A percentile compares a stretch with the other conserved stretches of the same genome.
Evolutionary conservation across 2,113 vertebrate genomes (phyloP).

Genomic region (Tenrec ecaudatus): DNA sequence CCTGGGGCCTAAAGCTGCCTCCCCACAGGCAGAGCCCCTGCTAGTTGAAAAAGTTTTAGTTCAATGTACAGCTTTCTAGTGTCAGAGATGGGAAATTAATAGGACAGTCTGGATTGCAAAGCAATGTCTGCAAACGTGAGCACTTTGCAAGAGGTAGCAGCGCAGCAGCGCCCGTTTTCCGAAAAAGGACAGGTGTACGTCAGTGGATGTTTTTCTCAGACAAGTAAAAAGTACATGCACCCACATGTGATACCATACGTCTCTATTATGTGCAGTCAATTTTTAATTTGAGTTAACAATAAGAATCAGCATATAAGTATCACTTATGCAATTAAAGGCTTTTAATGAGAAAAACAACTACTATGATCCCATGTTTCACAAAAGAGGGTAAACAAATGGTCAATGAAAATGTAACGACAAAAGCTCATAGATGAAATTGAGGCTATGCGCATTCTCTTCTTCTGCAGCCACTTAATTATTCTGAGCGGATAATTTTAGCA

Average conservation of each 20-base stretch:
- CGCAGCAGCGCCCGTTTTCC: not conserved
- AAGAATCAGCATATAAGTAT: not conserved
- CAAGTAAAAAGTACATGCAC: too few species aligned
- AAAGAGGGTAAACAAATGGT: not conserved
- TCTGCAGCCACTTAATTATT: not conserved
- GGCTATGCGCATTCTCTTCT: not conserved
- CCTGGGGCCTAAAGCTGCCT: not conserved
- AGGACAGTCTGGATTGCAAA: not conserved
- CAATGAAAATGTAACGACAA: not conserved
- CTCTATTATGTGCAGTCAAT: too few species aligned
- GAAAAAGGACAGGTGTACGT: not conserved
- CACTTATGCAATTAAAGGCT: not conserved
- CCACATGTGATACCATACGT: too few species aligned
- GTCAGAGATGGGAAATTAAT: not conserved
- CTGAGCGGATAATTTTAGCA: not conserved
- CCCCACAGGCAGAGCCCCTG: not conserved
- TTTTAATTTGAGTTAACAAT: too few species aligned
- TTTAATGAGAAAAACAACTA: constrained; percentile 30
- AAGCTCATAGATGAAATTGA: not conserved
- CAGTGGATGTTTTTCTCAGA: too few species aligned
- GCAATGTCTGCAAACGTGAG: not conserved
- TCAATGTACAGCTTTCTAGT: not conserved
- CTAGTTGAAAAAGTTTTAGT: not conserved
- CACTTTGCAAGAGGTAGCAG: not conserved
- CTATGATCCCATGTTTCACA: not conserved